Evolutionary conservation across 2,113 vertebrate species (phyloP), one percentile per base, ranked within the genome.

Genomic region (Procavia capensis): DNA sequence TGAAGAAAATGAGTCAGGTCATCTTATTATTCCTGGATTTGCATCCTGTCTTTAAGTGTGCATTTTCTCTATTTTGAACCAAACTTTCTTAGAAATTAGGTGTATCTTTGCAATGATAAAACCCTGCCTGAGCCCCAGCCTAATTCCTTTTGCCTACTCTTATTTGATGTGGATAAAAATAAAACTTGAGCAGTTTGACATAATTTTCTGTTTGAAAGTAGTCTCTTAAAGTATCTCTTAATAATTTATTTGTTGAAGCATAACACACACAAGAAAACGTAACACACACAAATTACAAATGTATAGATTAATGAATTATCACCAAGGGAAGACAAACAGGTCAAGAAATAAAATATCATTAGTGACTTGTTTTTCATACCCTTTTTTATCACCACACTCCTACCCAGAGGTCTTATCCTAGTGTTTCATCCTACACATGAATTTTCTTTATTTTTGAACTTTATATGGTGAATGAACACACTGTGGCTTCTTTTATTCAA

Each of bases 51-150:
- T 83, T 85, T 39, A 64, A 57, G 39, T 79, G 41, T 85, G 25
- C 16, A n/a, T 5, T 92, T 54, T 78, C 39, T 25, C 8, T 47
- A 36, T 36, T 92, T 87, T 6, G 13, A 6, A 45, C 34, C 41
- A 76, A 72, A 83, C 8, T 76, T 89, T 74, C 63, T n/a, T 74
- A 68, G n/a, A 74, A 89, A 94, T 93, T 75, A 20, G 36, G 19
- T 41, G 20, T 57, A n/a, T 72, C 36, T 57, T 84, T 80, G 34
- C 24, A 93, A 43, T 61, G 39, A 61, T 36, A 16, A 68, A 84
- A 54, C 27, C 24, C 1, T 22, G 3, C 24, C 1, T 22, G 3
- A 84, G 4, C 59, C 11, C 47, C 9, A 29, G 5, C n/a, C 29
- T 57, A 9, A 29, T 66, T 82, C 43, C 8, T 76, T 74, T 64